Base-by-base conservation (phyloP, 2,113 vertebrate genomes). In the Centropristis striata region DNA sequence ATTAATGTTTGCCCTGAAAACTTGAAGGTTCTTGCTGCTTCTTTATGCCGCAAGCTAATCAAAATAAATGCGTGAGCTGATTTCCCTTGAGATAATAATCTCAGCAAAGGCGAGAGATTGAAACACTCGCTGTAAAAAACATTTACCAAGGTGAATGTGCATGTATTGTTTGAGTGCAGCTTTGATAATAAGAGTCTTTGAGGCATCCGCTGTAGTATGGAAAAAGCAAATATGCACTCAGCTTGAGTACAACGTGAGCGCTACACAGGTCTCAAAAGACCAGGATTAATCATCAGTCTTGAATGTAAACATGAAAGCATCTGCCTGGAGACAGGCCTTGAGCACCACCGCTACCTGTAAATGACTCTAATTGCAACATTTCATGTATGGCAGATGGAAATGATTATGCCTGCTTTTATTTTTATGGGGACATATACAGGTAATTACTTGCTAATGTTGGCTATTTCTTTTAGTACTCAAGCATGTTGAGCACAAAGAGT, bases 71-170 rank as follows among this genome's bases (percentile, higher is more conserved):
- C 1, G 4, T 2, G 32, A 0, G 27, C 44, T 75, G 78, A 85
- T 87, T 87, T 83, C 80, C 84, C 71, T 5, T 18, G 71, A 75
- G 82, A 79, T 66, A 46, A 78, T 63, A 69, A 63, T 77, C 50
- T 75, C 74, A n/a, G 50, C 49, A 58, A 67, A 51, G 61, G 37
- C 12, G 6, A 20, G 61, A 28, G 71, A 66, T 80, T 75, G 46
- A 71, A 75, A 76, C 60, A 42, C 47, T 7, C 5, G 14, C 21
- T 57, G 36, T 5, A 39, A 53, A 50, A 69, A 21, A 37, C 51
- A 60, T 0, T 11, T 5, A 39, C 16, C 67, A 82, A 75, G 67
- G 76, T 76, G 83, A 85, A 21, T 37, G 59, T 16, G 60, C 39
- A 11, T 28, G 28, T 57, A 49, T 37, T 75, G 32, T 55, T 21